Conservation (phyloP, 2,888 invertebrate species). For the Serrognathus titanus region DNA sequence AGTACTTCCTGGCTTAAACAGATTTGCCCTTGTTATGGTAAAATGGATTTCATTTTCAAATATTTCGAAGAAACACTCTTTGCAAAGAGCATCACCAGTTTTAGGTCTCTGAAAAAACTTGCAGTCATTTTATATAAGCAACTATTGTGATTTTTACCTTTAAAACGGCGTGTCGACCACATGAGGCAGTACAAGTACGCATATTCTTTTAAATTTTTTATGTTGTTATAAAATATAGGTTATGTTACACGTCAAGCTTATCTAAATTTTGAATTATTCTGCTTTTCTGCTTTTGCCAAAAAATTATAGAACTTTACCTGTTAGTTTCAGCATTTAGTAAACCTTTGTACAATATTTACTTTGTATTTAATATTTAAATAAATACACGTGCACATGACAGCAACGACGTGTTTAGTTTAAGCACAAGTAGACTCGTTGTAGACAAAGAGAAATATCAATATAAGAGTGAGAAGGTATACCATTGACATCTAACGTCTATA, state of each 20-base stretch:
- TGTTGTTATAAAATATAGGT: neutral
- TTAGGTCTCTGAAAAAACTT: slow-evolving; percentile 70
- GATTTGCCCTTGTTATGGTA: slow-evolving; percentile 75
- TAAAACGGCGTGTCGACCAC: slow-evolving; percentile 71
- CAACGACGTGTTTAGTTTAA: too few species aligned
- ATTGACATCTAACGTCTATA: too few species aligned
- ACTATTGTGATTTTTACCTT: slow-evolving; percentile 56
- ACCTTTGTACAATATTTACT: too few species aligned
- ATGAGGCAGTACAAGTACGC: slow-evolving; percentile 69
- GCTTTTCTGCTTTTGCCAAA: too few species aligned
- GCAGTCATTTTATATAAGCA: neutral
- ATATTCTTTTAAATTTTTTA: slow-evolving; percentile 47
- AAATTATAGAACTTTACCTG: too few species aligned
- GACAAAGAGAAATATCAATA: too few species aligned
- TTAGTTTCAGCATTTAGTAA: too few species aligned
- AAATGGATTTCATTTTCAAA: slow-evolving; percentile 95
- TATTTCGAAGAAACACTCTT: slow-evolving; percentile 88
- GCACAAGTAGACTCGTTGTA: too few species aligned
- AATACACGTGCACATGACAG: too few species aligned
- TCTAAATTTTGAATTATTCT: too few species aligned
- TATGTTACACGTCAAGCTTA: neutral
- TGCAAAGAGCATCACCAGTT: slow-evolving; percentile 88
- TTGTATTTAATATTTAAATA: too few species aligned
- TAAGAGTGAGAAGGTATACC: too few species aligned
- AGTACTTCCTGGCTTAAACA: slow-evolving; percentile 79